Evolutionary conservation across 2,797 vertebrate species (phyloP).

Genomic region (Semotilus atromaculatus): DNA sequence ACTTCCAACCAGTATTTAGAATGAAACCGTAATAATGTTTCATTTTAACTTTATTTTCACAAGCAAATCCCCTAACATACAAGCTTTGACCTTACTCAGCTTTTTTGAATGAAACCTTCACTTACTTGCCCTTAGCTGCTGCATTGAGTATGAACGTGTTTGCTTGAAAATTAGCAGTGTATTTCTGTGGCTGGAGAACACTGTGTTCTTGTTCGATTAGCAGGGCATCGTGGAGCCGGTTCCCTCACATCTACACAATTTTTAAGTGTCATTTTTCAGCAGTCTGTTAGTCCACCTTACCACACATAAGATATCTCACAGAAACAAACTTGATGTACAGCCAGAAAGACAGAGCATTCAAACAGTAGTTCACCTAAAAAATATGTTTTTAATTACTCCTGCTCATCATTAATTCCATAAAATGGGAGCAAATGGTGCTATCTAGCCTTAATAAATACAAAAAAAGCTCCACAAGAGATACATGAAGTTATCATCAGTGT

Average conservation of each 20-base stretch:
- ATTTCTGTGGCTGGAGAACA: neutral
- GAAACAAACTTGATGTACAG: neutral
- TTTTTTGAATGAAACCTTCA: neutral
- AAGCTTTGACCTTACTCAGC: neutral
- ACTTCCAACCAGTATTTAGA: neutral
- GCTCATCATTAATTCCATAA: too few species aligned
- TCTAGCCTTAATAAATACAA: too few species aligned
- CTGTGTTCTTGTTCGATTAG: conserved; percentile 69
- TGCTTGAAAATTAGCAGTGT: neutral
- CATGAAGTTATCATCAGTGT: too few species aligned
- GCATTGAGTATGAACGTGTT: conserved; percentile 28
- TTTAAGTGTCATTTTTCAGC: conserved; percentile 51
- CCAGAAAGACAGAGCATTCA: neutral
- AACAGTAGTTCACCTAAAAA: too few species aligned
- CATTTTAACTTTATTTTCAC: neutral
- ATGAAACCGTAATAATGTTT: neutral
- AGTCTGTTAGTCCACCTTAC: neutral
- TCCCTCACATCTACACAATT: conserved; percentile 3
- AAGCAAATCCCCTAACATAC: too few species aligned
- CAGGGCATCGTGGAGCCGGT: conserved; percentile 16
- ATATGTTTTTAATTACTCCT: too few species aligned
- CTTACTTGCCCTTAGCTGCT: neutral
- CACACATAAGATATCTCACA: neutral
- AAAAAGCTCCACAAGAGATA: too few species aligned
- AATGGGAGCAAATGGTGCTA: too few species aligned